phyloP scores from a whole-genome alignment of 1,140 invertebrate genomes.

The Drosophila rhopaloa region DNA sequence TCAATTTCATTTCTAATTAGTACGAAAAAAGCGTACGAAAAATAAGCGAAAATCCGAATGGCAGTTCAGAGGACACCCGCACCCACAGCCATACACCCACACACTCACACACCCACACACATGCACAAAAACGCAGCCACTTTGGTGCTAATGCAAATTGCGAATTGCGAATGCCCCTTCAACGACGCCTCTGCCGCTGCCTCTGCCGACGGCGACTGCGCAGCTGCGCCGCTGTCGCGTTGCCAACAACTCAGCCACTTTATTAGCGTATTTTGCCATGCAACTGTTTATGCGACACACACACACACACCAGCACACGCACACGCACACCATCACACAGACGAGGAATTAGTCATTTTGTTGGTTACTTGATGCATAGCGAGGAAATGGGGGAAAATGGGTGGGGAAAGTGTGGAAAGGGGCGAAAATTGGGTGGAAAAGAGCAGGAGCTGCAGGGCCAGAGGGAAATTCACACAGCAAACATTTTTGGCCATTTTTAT shows the following conservation, averaged over 20 bases:
- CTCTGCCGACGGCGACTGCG: constrained; percentile 9
- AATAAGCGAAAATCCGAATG: constrained; percentile 39
- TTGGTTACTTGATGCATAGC: constrained; percentile 80
- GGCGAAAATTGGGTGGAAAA: background rate
- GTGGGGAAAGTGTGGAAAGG: background rate
- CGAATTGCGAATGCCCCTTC: constrained; percentile 54
- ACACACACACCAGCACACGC: constrained; percentile 45
- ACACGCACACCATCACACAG: constrained; percentile 26
- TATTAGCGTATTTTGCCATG: constrained; percentile 82
- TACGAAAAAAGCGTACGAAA: constrained; percentile 62
- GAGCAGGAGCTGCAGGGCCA: background rate
- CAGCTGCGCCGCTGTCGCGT: constrained; percentile 26
- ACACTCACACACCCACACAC: constrained; percentile 33
- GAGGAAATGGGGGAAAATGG: background rate
- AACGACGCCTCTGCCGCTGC: constrained; percentile 14
- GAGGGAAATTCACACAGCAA: constrained; percentile 7
- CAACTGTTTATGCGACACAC: constrained; percentile 77
- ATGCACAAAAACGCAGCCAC: constrained; percentile 71
- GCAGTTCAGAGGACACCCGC: constrained; percentile 5
- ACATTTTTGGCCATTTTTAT: background rate
- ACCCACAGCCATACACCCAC: background rate
- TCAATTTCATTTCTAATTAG: constrained; percentile 82
- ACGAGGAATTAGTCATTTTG: constrained; percentile 78
- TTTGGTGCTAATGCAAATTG: constrained; percentile 80
- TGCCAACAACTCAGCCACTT: constrained; percentile 73